Conservation (phyloP, 2,113 vertebrate genomes). For the Neolamprologus caudopunctatus region DNA sequence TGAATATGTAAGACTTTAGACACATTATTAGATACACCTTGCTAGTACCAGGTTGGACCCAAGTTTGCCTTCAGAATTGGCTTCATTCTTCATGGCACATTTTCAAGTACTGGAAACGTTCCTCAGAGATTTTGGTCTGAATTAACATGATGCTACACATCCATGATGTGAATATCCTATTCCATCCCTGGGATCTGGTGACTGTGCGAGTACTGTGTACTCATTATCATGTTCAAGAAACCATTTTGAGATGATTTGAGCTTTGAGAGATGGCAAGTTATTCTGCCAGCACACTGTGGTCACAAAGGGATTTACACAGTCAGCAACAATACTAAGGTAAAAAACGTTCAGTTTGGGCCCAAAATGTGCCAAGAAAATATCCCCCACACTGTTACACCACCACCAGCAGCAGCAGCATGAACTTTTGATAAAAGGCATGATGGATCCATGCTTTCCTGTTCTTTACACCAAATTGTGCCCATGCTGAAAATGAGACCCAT, state of each 20-base stretch:
- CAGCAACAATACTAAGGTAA: neutral
- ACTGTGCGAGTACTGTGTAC: neutral
- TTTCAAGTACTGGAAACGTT: neutral
- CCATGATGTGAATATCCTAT: neutral
- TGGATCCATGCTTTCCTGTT: neutral
- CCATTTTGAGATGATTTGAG: neutral
- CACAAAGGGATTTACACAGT: neutral
- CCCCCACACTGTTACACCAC: neutral
- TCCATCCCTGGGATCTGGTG: neutral
- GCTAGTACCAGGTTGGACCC: neutral
- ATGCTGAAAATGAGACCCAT: neutral
- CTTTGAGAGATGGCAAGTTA: neutral
- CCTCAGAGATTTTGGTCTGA: neutral
- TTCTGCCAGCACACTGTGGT: neutral
- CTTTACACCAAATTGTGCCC: neutral
- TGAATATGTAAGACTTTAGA: neutral
- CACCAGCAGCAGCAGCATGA: neutral
- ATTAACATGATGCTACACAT: neutral
- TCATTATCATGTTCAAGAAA: neutral
- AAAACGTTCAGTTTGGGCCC: neutral
- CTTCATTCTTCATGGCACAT: neutral
- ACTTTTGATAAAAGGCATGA: neutral
- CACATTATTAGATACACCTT: neutral
- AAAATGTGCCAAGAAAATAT: neutral
- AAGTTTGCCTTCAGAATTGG: neutral